Evolutionary conservation across 1,140 invertebrate species (phyloP).

Genomic region (Macrocentrus cingulum): DNA sequence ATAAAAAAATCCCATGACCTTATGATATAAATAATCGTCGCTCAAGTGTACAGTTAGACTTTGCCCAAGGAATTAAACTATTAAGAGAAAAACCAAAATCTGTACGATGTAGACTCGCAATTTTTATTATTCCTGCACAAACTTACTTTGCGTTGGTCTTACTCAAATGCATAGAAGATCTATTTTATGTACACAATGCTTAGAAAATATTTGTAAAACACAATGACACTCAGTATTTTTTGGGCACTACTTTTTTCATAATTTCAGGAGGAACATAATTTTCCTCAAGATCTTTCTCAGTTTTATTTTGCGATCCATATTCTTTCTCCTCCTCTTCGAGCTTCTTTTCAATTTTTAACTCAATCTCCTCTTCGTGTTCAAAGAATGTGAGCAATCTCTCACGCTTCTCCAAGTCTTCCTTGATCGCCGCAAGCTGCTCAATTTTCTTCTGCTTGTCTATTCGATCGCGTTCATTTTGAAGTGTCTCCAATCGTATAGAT

Average conservation of each 20-base stretch:
- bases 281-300: slow-evolving; percentile 50
- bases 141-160: too few species aligned
- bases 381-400: slow-evolving; percentile 77
- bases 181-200: slow-evolving; percentile 2
- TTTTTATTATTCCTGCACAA: too few species aligned
- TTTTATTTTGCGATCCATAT: slow-evolving; percentile 28
- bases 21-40: too few species aligned
- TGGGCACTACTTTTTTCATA: not conserved
- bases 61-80: too few species aligned
- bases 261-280: slow-evolving; percentile 70
- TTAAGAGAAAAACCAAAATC: too few species aligned
- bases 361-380: slow-evolving; percentile 73
- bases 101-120: too few species aligned
- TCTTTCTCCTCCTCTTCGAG: slow-evolving; percentile 45
- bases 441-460: slow-evolving; percentile 60
- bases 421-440: slow-evolving; percentile 62
- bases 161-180: too few species aligned
- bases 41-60: too few species aligned
- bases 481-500: slow-evolving; percentile 56
- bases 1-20: not conserved
- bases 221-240: slow-evolving; percentile 13
- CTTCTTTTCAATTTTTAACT: slow-evolving; percentile 68
- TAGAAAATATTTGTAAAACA: not conserved
- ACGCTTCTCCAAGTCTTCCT: slow-evolving; percentile 61
- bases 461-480: slow-evolving; percentile 63